These are phyloP conservation scores for Bombus pyrosoma DNA, from an alignment of 1,140 invertebrate genomes.

Conservation along the genomic window DNA sequence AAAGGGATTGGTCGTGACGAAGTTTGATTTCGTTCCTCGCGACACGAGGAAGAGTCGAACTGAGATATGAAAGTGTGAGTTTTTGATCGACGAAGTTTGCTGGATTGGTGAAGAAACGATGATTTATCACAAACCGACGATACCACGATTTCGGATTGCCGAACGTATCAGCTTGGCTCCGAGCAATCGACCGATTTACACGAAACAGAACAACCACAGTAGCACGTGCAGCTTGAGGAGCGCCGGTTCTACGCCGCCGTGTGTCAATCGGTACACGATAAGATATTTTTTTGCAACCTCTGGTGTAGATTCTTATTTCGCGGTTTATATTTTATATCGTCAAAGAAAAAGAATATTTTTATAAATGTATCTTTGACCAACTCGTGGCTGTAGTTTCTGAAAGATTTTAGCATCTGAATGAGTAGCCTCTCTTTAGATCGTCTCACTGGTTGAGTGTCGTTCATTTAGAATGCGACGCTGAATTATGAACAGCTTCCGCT, in stretches of 20 bases:
- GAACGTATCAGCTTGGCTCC: slow-evolving; percentile 79
- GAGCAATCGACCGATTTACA: slow-evolving; percentile 77
- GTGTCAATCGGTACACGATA: slow-evolving; percentile 77
- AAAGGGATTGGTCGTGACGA: neutral
- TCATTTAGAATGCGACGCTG: slow-evolving; percentile 8
- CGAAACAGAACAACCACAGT: slow-evolving; percentile 73
- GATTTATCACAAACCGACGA: slow-evolving; percentile 82
- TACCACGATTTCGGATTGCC: slow-evolving; percentile 80
- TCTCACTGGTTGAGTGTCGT: neutral
- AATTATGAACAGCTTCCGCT: slow-evolving; percentile 43
- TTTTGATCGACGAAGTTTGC: neutral
- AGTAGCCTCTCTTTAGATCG: neutral
- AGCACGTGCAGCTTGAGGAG: slow-evolving; percentile 77
- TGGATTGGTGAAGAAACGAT: slow-evolving; percentile 50
- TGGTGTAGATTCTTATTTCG: no score
- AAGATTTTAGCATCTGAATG: neutral
- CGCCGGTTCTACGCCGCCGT: slow-evolving; percentile 72
- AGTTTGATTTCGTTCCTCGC: neutral
- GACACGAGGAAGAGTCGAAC: neutral
- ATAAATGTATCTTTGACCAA: neutral
- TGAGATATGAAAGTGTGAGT: slow-evolving; percentile 19
- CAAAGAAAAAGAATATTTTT: neutral
- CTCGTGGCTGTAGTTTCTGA: no score
- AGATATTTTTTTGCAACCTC: no score
- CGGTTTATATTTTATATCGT: neutral